Evolutionary conservation across 2,113 vertebrate species (phyloP).

Genomic region (Delphinus delphis): DNA sequence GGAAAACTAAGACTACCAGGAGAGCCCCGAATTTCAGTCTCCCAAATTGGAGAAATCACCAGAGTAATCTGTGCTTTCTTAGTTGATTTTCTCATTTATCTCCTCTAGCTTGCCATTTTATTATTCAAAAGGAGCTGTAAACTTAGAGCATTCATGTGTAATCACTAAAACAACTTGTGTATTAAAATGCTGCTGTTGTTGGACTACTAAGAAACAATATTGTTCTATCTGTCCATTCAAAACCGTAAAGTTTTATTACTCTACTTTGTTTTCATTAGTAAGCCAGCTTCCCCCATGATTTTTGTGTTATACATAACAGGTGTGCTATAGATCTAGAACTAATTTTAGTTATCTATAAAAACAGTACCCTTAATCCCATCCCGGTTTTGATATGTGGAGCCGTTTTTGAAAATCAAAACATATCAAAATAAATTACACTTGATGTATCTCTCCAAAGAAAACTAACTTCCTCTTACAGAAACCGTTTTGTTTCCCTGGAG

Average conservation of each 20-base stretch:
- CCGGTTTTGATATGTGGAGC: background rate
- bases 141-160: background rate
- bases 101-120: background rate
- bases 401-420: conserved; percentile 30
- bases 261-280: background rate
- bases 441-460: background rate
- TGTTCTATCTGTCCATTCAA: background rate
- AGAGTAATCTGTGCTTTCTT: background rate
- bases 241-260: background rate
- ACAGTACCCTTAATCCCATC: background rate
- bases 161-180: background rate
- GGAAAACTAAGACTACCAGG: background rate
- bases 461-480: background rate
- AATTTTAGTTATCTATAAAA: background rate
- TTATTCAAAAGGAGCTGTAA: background rate
- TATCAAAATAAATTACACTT: background rate
- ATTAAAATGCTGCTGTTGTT: background rate
- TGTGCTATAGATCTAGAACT: background rate
- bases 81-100: background rate
- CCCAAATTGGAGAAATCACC: background rate
- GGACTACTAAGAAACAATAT: background rate
- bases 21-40: background rate
- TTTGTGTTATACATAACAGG: background rate
- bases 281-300: background rate
- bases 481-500: background rate